A percentile compares a stretch with the other conserved stretches of the same genome.
phyloP scores from a whole-genome alignment of 2,113 vertebrate genomes.

The Variabilichromis moorii region DNA sequence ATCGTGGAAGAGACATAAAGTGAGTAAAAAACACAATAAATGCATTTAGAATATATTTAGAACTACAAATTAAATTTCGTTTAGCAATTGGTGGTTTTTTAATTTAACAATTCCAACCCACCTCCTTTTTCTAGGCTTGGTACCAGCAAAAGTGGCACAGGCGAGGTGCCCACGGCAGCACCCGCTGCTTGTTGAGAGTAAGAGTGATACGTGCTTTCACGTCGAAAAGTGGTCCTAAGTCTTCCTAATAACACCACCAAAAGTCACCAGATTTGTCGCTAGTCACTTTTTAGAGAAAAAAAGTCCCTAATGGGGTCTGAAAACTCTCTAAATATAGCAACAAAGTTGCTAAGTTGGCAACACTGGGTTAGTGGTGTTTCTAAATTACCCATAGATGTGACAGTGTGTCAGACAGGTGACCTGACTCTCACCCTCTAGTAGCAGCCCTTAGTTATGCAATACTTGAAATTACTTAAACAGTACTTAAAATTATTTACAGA shows the following conservation, averaged over 20 bases:
- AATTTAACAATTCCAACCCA: neutral
- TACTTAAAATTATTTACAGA: neutral
- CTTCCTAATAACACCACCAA: neutral
- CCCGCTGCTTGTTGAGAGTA: neutral
- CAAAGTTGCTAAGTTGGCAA: neutral
- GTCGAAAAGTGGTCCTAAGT: fast-evolving
- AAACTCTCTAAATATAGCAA: neutral
- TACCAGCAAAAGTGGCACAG: fast-evolving
- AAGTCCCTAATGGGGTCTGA: neutral
- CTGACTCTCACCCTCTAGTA: neutral
- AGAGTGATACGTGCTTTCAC: neutral
- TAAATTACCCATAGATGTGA: neutral
- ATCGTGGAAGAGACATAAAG: neutral
- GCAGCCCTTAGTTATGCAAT: neutral
- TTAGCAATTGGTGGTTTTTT: neutral
- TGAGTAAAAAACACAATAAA: neutral
- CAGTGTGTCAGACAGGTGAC: neutral
- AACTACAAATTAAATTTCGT: neutral
- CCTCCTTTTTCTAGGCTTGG: neutral
- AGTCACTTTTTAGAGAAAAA: no score
- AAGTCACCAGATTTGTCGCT: neutral
- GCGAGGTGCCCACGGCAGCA: neutral
- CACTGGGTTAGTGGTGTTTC: neutral
- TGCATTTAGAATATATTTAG: neutral
- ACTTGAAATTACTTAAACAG: neutral